Evolutionary conservation across 2,888 invertebrate species (phyloP).

Genomic region (Agrypnus murinus): DNA sequence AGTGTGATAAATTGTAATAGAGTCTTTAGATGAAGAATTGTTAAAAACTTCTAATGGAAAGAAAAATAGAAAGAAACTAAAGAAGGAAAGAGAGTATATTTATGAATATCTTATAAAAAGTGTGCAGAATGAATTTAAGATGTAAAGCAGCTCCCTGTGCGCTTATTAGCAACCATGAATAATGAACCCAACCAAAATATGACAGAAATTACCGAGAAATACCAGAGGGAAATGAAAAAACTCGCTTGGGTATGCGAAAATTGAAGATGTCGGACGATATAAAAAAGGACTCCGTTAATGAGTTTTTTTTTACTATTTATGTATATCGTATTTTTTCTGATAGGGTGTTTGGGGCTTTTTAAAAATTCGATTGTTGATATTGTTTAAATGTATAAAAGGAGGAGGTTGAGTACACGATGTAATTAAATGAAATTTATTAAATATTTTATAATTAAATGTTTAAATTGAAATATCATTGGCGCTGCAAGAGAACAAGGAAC

Average conservation of each 20-base stretch:
- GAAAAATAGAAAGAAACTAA: neutral
- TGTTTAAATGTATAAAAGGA: no score
- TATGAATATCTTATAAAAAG: slow-evolving; percentile 48
- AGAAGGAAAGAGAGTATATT: slow-evolving; percentile 9
- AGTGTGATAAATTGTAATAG: no score
- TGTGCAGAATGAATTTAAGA: slow-evolving; percentile 50
- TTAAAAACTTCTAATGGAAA: no score
- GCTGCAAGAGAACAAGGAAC: neutral
- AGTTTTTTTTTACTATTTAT: slow-evolving; percentile 18
- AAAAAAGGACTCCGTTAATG: slow-evolving; percentile 35
- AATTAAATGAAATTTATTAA: no score
- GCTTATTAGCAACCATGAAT: slow-evolving; percentile 50
- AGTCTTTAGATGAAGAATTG: no score
- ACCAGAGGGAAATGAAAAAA: slow-evolving; percentile 34
- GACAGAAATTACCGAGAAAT: slow-evolving; percentile 43
- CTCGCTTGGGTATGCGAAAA: slow-evolving; percentile 26
- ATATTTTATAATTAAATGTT: neutral
- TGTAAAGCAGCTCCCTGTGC: slow-evolving; percentile 47
- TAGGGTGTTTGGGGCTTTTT: neutral
- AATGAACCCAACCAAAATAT: slow-evolving; percentile 47
- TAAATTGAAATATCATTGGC: neutral
- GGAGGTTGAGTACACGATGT: no score
- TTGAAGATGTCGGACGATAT: slow-evolving; percentile 26
- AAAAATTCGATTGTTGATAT: neutral
- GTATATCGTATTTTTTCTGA: neutral